Evolutionary conservation across 2,797 vertebrate species (phyloP), one percentile per base, ranked within the genome.

Genomic region (Cryptoblepharus egeriae): DNA sequence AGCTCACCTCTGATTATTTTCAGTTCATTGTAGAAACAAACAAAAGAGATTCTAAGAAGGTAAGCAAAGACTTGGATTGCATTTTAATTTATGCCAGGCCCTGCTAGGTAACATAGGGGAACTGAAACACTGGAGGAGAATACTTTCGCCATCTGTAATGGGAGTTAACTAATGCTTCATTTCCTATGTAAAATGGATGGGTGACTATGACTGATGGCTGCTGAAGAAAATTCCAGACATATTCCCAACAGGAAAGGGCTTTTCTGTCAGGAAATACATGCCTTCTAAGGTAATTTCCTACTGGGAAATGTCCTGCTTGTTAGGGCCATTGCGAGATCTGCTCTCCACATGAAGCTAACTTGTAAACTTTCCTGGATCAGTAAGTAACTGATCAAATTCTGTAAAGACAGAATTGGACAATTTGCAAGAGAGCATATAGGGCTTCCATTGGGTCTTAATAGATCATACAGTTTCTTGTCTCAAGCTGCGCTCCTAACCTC

Each of bases 131-230:
- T 12, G 26, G 37, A 0, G 1, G 13, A 69, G 32, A 2, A 28
- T 42, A 4, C 5, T 24, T 84, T 84, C 10, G 52, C 24, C 39
- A 57, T 61, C 15, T 85, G 73, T 72, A 77, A 64, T 64, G 60
- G n/a, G 67, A 65, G n/a, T 28, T 80, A 58, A 49, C 26, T 20
- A 79, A 75, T 81, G 75, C 58, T 85, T 63, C 82, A 32, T 37
- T 13, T 35, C 67, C 57, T 32, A 45, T 80, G 69, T 37, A 77
- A 82, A 77, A 55, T 32, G 73, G 4, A 82, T 70, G 76, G 35
- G 32, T 67, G 11, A 39, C 32, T 58, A n/a, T 71, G 67, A 73
- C 61, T 67, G 63, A 80, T 65, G 42, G 22, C 49, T 8, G 32
- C 15, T 73, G 57, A 72, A 73, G 45, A 83, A 77, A 78, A 78